Conservation (phyloP, 2,113 vertebrate species). For the Otus sunia region DNA sequence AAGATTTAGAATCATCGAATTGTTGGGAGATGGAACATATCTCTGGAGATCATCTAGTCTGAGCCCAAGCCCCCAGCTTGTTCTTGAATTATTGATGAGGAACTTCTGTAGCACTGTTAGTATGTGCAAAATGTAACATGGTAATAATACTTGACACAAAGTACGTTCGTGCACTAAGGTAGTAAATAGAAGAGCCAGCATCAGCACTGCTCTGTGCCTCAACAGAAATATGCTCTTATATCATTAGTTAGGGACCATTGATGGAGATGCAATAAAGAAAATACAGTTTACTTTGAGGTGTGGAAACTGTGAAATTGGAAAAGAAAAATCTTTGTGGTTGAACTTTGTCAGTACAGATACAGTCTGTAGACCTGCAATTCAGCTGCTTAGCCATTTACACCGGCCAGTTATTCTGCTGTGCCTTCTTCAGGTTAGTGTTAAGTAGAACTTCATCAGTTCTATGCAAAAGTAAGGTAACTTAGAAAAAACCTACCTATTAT, state of each 20-base stretch:
- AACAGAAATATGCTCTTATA: neutral
- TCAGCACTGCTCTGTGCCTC: neutral
- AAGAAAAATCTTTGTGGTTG: neutral
- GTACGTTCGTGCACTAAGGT: neutral
- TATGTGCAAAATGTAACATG: fast-evolving
- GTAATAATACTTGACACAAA: neutral
- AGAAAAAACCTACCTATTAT: neutral
- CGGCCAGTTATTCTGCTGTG: neutral
- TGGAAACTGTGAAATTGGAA: neutral
- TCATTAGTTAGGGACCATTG: neutral
- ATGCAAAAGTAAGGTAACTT: neutral
- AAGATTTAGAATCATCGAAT: neutral
- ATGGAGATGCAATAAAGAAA: neutral
- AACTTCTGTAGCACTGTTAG: neutral
- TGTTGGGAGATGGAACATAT: neutral
- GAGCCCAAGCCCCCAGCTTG: neutral
- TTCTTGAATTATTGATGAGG: neutral
- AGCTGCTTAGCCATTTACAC: neutral
- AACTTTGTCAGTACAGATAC: neutral
- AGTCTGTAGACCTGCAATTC: neutral
- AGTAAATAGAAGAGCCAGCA: neutral
- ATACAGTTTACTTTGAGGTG: neutral
- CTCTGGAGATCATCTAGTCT: neutral
- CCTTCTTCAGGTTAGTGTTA: neutral
- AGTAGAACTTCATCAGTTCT: neutral